Evolutionary conservation across 1,140 invertebrate genomes (phyloP).

Genomic region (Drosophila mayri): DNA sequence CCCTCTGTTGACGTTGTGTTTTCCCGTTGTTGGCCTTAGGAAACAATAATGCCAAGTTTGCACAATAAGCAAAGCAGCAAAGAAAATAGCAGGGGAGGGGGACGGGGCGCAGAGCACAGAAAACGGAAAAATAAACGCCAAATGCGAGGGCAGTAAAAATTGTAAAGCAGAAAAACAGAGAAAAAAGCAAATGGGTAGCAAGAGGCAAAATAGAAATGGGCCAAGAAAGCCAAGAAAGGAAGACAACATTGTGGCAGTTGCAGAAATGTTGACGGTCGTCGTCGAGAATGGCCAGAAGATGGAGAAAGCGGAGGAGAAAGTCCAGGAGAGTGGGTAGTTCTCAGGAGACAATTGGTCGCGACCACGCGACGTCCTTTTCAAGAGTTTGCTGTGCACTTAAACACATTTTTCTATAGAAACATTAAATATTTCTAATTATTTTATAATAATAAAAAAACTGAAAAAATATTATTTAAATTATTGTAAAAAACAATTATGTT

Average conservation of each 20-base stretch:
- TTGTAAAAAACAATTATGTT: background rate
- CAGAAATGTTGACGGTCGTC: conserved; percentile 73
- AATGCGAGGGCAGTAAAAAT: conserved; percentile 80
- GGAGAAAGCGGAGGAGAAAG: conserved; percentile 6
- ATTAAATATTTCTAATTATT: too few species aligned
- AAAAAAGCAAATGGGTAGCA: conserved; percentile 31
- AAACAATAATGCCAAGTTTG: conserved; percentile 84
- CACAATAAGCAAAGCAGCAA: conserved; percentile 72
- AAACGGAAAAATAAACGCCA: conserved; percentile 59
- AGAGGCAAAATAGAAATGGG: conserved; percentile 64
- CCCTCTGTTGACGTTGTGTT: conserved; percentile 77
- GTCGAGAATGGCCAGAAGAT: conserved; percentile 3
- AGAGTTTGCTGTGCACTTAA: conserved; percentile 59
- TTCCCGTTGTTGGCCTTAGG: conserved; percentile 79
- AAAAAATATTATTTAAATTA: background rate
- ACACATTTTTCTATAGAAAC: background rate
- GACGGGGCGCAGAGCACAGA: conserved; percentile 2
- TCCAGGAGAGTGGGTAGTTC: conserved; percentile 22
- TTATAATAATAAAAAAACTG: background rate
- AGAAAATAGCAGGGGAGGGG: conserved; percentile 12
- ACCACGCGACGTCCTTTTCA: conserved; percentile 50
- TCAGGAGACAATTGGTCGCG: conserved; percentile 56
- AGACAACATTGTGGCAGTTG: conserved; percentile 83
- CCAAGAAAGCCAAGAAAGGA: conserved; percentile 52
- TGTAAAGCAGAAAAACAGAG: conserved; percentile 63